Base-by-base conservation (phyloP, 2,888 invertebrate species). In the Archaeoteleia sp. region DNA sequence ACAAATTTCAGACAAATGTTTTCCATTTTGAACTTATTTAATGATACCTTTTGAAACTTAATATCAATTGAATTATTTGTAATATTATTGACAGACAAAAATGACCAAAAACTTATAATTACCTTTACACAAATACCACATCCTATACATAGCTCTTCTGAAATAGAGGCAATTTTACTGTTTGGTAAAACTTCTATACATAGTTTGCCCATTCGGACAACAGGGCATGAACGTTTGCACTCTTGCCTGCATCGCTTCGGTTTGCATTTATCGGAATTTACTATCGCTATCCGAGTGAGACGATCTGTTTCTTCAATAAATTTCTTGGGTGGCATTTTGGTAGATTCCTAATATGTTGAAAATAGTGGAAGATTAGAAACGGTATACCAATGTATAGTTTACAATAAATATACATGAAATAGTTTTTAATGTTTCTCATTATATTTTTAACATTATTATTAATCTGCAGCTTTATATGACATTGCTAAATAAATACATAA, bases 51-150 rank as follows among this genome's bases (percentile, higher is more conserved):
- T n/a, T n/a, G n/a, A n/a, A n/a, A n/a, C n/a, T n/a, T n/a, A n/a
- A n/a, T n/a, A n/a, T n/a, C n/a, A n/a, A n/a, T n/a, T n/a, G n/a
- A n/a, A n/a, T n/a, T n/a, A n/a, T n/a, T n/a, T n/a, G n/a, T n/a
- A n/a, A n/a, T n/a, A n/a, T n/a, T n/a, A n/a, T n/a, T n/a, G n/a
- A n/a, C n/a, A n/a, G n/a, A n/a, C n/a, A n/a, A n/a, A n/a, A n/a
- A n/a, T n/a, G n/a, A n/a, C n/a, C n/a, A 34, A 9, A 49, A 20
- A 32, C 29, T 14, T 12, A 27, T 14, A 68, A 34, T 23, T 86
- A 96, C 97, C 92, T 98, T 98, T 61, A 97, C 95, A 88, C 98
- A 99, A 81, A 99, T 99, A 92, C 98, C 98, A 87, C 98, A 99
- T 79, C 98, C 98, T 79, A 99, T 99, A 87, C 98, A 99, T 2